These are phyloP conservation scores for Sceloporus tristichus DNA, from an alignment of 2,113 vertebrate genomes.

Conservation along the genomic window DNA sequence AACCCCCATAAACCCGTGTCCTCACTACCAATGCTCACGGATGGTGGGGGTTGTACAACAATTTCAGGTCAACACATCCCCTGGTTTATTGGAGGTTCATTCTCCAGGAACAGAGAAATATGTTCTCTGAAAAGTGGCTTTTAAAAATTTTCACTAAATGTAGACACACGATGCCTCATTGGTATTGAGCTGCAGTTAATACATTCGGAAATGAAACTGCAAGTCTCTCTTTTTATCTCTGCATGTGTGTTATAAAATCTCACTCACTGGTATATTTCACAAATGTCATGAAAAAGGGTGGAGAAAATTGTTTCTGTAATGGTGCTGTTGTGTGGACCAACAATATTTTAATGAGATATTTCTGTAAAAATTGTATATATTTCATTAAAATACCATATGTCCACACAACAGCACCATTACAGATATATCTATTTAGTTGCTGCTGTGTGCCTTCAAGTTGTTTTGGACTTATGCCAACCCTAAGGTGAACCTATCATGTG, in stretches of 20 bases:
- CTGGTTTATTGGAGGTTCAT: not conserved
- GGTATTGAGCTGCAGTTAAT: no score
- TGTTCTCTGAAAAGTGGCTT: not conserved
- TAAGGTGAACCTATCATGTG: no score
- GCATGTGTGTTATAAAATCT: not conserved
- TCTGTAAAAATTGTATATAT: not conserved
- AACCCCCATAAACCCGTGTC: no score
- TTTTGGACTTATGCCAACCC: no score
- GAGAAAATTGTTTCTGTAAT: not conserved
- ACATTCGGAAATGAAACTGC: not conserved
- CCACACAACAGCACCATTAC: no score
- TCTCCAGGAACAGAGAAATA: not conserved
- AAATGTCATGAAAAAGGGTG: not conserved
- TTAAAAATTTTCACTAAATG: not conserved
- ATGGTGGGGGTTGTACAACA: no score
- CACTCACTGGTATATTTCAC: not conserved
- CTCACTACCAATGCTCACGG: no score
- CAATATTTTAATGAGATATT: not conserved
- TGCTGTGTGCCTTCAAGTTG: no score
- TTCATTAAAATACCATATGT: no score
- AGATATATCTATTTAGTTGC: not conserved
- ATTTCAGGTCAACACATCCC: no score
- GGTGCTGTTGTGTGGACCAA: not conserved
- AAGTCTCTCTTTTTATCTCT: not conserved
- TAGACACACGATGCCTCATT: not conserved